These are phyloP conservation scores for Syrrhaptes paradoxus DNA, from an alignment of 2,113 vertebrate genomes.

Conservation along the genomic window DNA sequence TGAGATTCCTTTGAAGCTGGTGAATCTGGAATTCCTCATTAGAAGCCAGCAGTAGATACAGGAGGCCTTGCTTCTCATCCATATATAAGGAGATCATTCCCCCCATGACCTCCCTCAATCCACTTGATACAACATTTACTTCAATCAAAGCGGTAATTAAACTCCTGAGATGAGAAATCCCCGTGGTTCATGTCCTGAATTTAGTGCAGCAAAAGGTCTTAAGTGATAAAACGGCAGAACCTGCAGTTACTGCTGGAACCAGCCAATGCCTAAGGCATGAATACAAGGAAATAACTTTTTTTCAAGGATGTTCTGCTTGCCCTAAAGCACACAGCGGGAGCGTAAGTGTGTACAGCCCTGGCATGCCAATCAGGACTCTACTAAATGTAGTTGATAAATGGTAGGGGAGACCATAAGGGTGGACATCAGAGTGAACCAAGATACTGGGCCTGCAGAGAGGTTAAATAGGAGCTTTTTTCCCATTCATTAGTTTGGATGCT, in stretches of 20 bases:
- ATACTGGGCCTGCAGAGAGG: neutral
- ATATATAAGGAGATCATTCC: neutral
- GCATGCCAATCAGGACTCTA: neutral
- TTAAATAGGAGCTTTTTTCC: neutral
- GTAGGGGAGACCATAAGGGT: neutral
- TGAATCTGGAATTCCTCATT: slow-evolving; percentile 25
- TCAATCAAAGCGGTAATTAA: slow-evolving; percentile 57
- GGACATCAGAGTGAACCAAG: neutral
- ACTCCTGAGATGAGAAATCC: slow-evolving; percentile 21
- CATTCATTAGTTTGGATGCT: neutral
- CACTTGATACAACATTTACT: slow-evolving; percentile 28
- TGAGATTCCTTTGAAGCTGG: slow-evolving; percentile 21
- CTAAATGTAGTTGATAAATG: neutral
- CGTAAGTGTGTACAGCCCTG: neutral
- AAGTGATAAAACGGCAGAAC: neutral
- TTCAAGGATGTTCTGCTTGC: neutral
- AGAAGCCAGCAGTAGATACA: neutral
- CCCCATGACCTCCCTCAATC: neutral
- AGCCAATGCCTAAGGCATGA: neutral
- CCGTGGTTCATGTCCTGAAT: neutral
- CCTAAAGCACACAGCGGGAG: neutral
- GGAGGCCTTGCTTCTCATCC: neutral
- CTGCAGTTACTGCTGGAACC: neutral
- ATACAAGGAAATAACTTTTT: neutral
- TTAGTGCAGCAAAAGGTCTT: neutral